Evolutionary conservation across 2,113 vertebrate genomes (phyloP).

Genomic region (Panthera leo): DNA sequence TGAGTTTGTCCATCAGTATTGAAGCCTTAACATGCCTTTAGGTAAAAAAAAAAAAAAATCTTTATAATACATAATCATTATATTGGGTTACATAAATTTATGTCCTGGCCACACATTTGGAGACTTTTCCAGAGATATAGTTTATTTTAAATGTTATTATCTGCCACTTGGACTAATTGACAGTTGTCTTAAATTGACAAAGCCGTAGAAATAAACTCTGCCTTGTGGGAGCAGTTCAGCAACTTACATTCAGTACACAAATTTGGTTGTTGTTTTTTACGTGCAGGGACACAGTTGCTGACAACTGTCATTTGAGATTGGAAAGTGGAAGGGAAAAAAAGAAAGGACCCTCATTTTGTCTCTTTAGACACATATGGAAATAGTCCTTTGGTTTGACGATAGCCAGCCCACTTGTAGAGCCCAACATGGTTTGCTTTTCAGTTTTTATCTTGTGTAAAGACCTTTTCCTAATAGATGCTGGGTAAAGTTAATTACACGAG

Average conservation of each 20-base stretch:
- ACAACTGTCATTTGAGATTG: not conserved
- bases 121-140: slow-evolving; percentile 27
- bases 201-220: slow-evolving; percentile 16
- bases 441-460: slow-evolving; percentile 25
- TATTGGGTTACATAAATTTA: slow-evolving; percentile 38
- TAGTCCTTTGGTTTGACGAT: not conserved
- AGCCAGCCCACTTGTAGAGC: not conserved
- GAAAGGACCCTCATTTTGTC: not conserved
- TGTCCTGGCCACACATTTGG: slow-evolving; percentile 36
- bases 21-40: slow-evolving; percentile 47
- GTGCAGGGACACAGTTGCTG: not conserved
- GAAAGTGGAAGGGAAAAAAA: not conserved
- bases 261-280: slow-evolving; percentile 5
- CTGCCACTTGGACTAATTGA: slow-evolving; percentile 11
- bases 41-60: slow-evolving; percentile 2
- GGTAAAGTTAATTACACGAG: slow-evolving; percentile 49
- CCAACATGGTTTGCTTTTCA: not conserved
- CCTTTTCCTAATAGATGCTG: slow-evolving; percentile 52
- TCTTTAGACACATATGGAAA: not conserved
- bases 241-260: not conserved
- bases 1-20: slow-evolving; percentile 53
- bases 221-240: not conserved
- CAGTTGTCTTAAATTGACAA: slow-evolving; percentile 26
- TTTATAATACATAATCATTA: slow-evolving; percentile 39
- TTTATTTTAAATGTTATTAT: slow-evolving; percentile 37